Evolutionary conservation across 2,797 vertebrate species (phyloP), one percentile per base, ranked within the genome.

Genomic region (Pteronotus mesoamericanus): DNA sequence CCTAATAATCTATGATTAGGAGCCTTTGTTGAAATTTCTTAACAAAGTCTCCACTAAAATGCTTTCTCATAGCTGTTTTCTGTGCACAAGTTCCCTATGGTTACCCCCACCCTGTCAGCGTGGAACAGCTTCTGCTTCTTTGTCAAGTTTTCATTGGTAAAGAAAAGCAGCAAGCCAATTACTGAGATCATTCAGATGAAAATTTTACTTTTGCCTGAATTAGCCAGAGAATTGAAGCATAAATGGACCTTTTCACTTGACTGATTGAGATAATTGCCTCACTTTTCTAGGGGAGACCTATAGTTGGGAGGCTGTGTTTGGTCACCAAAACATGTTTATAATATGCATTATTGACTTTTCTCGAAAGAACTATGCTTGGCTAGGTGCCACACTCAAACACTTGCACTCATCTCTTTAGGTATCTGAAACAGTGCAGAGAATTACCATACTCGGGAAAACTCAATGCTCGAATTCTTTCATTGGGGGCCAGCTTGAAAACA

Each of bases 121-220:
- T 42, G 89, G 44, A 86, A 44, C 55, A 59, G 86, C 78, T 91
- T 94, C 71, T 59, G 71, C 69, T 86, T 96, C 91, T 95, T 95
- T 97, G 95, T 97, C 83, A 84, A 74, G 72, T 93, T 96, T 86
- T 94, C 89, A 83, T 72, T 89, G 80, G 53, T 90, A 96, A 91
- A 93, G 97, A 91, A 94, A 91, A 97, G 94, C 95, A 96, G 95
- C 95, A 97, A 97, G 95, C 95, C 97, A 98, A 97, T 97, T 97
- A 98, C 96, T 86, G 97, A 94, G 94, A 96, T 97, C 97, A 97
- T 97, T 98, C 97, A 97, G 96, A 97, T 97, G 97, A 97, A 98
- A 97, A 97, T 96, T 97, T 97, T 97, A 97, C 95, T 97, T 97
- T 97, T 97, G 97, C 97, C 96, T 97, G 97, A 97, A 97, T 98